Conservation (phyloP, 2,113 vertebrate species). For the Corythornis vintsioides region DNA sequence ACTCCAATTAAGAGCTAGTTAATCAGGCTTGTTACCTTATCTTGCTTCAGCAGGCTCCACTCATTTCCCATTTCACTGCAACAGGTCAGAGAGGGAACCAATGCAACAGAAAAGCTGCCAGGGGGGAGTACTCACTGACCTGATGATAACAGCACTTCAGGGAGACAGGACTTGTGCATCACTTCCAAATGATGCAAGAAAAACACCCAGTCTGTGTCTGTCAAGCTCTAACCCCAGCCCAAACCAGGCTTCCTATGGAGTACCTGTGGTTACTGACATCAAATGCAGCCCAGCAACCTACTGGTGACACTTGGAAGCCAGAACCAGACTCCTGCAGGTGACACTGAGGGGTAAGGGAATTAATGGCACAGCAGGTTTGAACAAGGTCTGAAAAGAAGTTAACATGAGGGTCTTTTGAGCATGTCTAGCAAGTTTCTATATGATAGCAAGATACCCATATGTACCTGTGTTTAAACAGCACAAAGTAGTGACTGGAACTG, state of each 20-base stretch:
- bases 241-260: not conserved
- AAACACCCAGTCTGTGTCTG: accelerated
- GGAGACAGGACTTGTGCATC: not conserved
- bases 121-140: not conserved
- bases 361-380: not conserved
- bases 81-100: not conserved
- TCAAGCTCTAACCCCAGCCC: too few species aligned
- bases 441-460: not conserved
- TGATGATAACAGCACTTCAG: not conserved
- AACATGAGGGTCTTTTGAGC: not conserved
- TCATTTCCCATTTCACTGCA: not conserved
- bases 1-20: not conserved
- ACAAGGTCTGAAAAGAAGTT: not conserved
- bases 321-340: not conserved
- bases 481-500: not conserved
- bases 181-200: not conserved
- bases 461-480: not conserved
- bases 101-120: not conserved
- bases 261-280: not conserved
- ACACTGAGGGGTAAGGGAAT: not conserved
- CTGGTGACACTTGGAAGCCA: too few species aligned
- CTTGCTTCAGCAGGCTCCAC: not conserved
- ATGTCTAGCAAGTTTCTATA: not conserved
- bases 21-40: accelerated
- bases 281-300: not conserved